A percentile compares a stretch with the other conserved stretches of the same genome.
Conservation (phyloP, 2,797 vertebrate genomes). For the Oophaga sylvatica region DNA sequence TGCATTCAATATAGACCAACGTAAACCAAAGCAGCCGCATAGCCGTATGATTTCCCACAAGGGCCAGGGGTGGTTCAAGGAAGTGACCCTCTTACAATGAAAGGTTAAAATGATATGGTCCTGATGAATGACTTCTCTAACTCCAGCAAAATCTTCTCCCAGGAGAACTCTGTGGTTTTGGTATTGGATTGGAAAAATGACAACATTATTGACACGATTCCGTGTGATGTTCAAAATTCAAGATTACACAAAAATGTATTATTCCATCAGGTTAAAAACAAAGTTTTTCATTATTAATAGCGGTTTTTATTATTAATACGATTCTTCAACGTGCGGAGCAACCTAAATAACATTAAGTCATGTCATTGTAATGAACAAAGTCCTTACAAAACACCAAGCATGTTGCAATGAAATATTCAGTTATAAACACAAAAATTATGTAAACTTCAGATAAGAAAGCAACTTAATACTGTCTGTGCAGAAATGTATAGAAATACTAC, state of each 20-base stretch:
- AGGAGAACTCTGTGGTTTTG: constrained; percentile 10
- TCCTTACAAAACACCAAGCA: not conserved
- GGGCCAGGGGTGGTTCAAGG: constrained; percentile 51
- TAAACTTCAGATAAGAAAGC: not conserved
- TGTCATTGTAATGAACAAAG: constrained; percentile 14
- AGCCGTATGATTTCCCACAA: constrained; percentile 56
- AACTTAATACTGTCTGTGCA: not conserved
- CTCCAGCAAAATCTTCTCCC: constrained; percentile 45
- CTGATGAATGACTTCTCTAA: constrained; percentile 60
- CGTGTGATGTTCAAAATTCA: constrained; percentile 46
- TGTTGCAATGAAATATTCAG: constrained; percentile 1
- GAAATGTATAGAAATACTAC: not conserved
- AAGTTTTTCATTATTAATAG: constrained; percentile 48
- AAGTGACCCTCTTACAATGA: constrained; percentile 61
- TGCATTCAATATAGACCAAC: constrained; percentile 55
- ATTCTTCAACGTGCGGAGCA: constrained; percentile 1
- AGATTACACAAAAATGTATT: constrained; percentile 24
- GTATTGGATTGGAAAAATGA: constrained; percentile 53
- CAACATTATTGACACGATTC: constrained; percentile 45
- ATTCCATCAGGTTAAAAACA: constrained; percentile 28
- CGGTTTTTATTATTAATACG: constrained; percentile 32
- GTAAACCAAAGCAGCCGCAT: constrained; percentile 34
- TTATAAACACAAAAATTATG: not conserved
- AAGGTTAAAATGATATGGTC: constrained; percentile 60
- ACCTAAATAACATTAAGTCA: not conserved